Percentiles rank a stretch among this genome's conserved stretches.
Evolutionary conservation across 2,113 vertebrate genomes (phyloP).

Genomic region (Hippoglossus stenolepis): DNA sequence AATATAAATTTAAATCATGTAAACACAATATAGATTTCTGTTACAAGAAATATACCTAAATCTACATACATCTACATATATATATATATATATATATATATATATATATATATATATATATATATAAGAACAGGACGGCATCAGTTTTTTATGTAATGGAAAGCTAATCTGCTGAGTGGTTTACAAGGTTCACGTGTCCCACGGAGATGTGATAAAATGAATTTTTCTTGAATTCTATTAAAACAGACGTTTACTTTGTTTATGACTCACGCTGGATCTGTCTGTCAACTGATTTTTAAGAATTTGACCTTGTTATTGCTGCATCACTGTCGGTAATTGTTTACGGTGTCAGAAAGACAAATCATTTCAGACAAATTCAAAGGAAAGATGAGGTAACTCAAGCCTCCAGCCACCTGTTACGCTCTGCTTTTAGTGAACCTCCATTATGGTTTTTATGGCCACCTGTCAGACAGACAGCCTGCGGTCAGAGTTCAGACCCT

Average conservation of each 20-base stretch:
- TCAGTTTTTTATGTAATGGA: background rate
- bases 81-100: too few species aligned
- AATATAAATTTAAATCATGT: too few species aligned
- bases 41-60: too few species aligned
- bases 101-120: too few species aligned
- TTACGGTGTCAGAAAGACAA: conserved; percentile 50
- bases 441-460: conserved; percentile 62
- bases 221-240: conserved; percentile 7
- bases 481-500: conserved; percentile 54
- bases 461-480: conserved; percentile 63
- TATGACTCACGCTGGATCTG: background rate
- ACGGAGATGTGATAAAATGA: background rate
- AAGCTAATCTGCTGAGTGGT: background rate
- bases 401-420: conserved; percentile 69
- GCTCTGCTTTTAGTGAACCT: conserved; percentile 50
- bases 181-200: background rate
- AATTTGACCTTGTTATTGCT: conserved; percentile 24
- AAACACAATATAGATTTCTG: too few species aligned
- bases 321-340: conserved; percentile 30
- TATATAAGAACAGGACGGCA: too few species aligned
- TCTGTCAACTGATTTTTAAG: background rate
- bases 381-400: conserved; percentile 61
- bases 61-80: too few species aligned
- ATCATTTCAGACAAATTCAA: conserved; percentile 39
- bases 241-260: background rate